These are phyloP conservation scores for Clostera curtula DNA, from an alignment of 2,888 invertebrate genomes.

Conservation along the genomic window DNA sequence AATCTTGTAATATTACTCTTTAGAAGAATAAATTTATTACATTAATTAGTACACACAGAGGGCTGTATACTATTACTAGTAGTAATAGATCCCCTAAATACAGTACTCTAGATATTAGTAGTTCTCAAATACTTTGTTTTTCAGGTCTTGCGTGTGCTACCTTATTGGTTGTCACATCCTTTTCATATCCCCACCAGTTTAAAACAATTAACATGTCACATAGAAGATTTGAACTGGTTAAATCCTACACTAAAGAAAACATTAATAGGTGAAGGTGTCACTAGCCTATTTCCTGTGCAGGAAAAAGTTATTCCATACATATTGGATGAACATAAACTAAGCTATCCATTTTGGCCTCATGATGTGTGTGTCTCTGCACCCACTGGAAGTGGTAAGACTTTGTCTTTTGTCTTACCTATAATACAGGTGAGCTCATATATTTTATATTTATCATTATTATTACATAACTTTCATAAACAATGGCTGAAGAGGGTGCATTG, in stretches of 20 bases:
- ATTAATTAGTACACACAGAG: too few species aligned
- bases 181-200: constrained; percentile 84
- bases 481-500: too few species aligned
- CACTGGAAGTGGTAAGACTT: constrained; percentile 97
- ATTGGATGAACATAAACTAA: constrained; percentile 75
- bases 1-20: too few species aligned
- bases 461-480: too few species aligned
- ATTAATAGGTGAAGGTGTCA: constrained; percentile 81
- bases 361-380: constrained; percentile 98
- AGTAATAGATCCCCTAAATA: too few species aligned
- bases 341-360: constrained; percentile 80
- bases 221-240: constrained; percentile 77
- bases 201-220: constrained; percentile 65
- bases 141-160: constrained; percentile 85
- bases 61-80: too few species aligned
- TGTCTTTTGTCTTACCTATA: constrained; percentile 94
- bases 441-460: too few species aligned
- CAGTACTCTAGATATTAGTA: constrained; percentile 82
- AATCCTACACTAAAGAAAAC: constrained; percentile 76
- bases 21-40: too few species aligned
- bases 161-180: constrained; percentile 91
- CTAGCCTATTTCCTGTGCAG: constrained; percentile 91
- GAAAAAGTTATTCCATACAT: constrained; percentile 85
- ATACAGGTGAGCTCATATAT: constrained; percentile 75
- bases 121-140: constrained; percentile 46